These are phyloP conservation scores for Bembecia ichneumoniformis DNA, from an alignment of 2,888 invertebrate species.

Conservation along the genomic window DNA sequence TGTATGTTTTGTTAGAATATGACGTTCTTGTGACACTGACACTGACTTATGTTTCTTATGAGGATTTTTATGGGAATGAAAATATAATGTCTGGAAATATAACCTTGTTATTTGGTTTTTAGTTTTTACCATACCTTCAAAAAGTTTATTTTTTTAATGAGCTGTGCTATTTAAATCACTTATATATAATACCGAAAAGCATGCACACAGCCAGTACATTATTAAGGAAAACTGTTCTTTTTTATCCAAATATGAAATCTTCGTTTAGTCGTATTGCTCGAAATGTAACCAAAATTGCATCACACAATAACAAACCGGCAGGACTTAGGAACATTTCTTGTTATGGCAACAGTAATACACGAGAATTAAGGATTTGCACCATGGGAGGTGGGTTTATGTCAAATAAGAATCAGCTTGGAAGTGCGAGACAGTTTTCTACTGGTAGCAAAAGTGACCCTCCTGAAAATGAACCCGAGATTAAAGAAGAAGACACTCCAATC, in stretches of 20 bases:
- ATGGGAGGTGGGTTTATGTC: conserved; percentile 21
- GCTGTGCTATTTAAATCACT: conserved; percentile 16
- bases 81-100: conserved; percentile 53
- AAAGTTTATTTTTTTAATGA: conserved; percentile 28
- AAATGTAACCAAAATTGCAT: conserved; percentile 60
- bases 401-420: conserved; percentile 16
- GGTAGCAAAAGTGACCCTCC: conserved; percentile 48
- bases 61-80: neutral
- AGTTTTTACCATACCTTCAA: conserved; percentile 10
- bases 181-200: conserved; percentile 11
- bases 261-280: conserved; percentile 32
- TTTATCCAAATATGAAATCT: conserved; percentile 41
- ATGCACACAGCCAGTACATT: conserved; percentile 57
- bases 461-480: conserved; percentile 45
- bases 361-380: conserved; percentile 28
- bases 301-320: conserved; percentile 40
- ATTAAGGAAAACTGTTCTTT: conserved; percentile 41
- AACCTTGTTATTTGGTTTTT: conserved; percentile 31
- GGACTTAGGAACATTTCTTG: conserved; percentile 17
- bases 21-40: no score
- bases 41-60: neutral
- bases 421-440: conserved; percentile 40
- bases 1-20: no score
- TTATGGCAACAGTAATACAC: conserved; percentile 15
- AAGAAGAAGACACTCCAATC: conserved; percentile 59